Evolutionary conservation across 2,113 vertebrate species (phyloP), one percentile per base, ranked within the genome.

Genomic region (Notothenia coriiceps): DNA sequence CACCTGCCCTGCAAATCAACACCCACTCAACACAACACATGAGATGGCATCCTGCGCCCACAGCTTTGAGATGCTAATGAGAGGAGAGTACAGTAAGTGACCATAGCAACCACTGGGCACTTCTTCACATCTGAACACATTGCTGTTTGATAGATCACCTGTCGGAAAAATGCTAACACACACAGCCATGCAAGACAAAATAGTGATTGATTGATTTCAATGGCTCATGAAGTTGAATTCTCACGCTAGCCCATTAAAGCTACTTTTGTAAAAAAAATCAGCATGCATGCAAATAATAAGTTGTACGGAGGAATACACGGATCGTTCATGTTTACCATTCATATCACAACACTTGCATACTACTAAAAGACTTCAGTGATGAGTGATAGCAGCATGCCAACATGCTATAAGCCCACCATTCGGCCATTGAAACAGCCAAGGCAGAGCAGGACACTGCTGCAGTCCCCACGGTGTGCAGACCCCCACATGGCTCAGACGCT

Each of bases 371-470:
- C 15, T 73, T 65, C 44, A 52, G 25, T 55, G 72, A 66, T 46
- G 18, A 78, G 54, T 61, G 61, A 76, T 20, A 60, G 85, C 88
- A 88, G 82, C 85, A 91, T 90, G 90, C 88, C 75, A 83, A 83
- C 89, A 84, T 91, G 88, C 89, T 77, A 62, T 73, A 93, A 95
- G 94, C 95, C 95, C 95, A 97, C 96, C 96, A 96, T 96, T 95
- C 88, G 85, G 86, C 93, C 93, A 94, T 94, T 91, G 95, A 95
- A 96, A 93, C 96, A 97, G 92, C 92, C 94, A 96, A 96, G 93
- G n/a, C 94, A 96, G 91, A 95, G 88, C 86, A 95, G 94, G 87
- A 91, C 91, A 88, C 92, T 93, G 93, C 88, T 85, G 92, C 94
- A 95, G 89, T 94, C 94, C 87, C 73, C 90, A 54, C 29, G 74